Evolutionary conservation across 2,113 vertebrate genomes (phyloP).

Genomic region (Nettapus auritus): DNA sequence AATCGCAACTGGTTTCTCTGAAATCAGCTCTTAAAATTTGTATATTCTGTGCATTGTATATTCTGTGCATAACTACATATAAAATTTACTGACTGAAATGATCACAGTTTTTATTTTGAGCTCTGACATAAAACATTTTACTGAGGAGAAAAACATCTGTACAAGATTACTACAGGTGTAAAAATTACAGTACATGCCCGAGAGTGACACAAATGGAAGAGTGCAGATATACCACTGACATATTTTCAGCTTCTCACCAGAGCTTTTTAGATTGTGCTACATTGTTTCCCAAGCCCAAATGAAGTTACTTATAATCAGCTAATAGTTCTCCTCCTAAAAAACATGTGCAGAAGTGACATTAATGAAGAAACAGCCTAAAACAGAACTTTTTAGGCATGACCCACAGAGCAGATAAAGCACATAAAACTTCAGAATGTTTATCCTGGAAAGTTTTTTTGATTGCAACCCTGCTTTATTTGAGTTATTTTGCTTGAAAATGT

Average conservation of each 20-base stretch:
- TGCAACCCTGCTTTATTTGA: neutral
- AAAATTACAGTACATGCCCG: neutral
- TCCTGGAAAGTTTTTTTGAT: neutral
- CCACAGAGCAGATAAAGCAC: neutral
- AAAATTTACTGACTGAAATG: neutral
- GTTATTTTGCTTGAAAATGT: neutral
- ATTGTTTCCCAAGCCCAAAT: neutral
- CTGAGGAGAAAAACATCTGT: neutral
- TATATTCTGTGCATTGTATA: neutral
- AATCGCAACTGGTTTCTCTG: neutral
- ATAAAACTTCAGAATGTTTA: neutral
- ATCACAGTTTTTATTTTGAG: neutral
- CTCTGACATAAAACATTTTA: neutral
- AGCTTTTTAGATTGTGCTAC: neutral
- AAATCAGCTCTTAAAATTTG: neutral
- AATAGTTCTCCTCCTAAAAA: neutral
- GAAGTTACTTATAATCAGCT: neutral
- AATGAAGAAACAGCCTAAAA: neutral
- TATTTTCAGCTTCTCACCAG: neutral
- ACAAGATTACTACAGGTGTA: neutral
- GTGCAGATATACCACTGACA: neutral
- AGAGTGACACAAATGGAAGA: neutral
- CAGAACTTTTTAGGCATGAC: neutral
- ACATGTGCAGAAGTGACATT: neutral
- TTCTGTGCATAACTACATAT: accelerated